Evolutionary conservation across 2,113 vertebrate species (phyloP).

Genomic region (Ivindomyrus marchei): DNA sequence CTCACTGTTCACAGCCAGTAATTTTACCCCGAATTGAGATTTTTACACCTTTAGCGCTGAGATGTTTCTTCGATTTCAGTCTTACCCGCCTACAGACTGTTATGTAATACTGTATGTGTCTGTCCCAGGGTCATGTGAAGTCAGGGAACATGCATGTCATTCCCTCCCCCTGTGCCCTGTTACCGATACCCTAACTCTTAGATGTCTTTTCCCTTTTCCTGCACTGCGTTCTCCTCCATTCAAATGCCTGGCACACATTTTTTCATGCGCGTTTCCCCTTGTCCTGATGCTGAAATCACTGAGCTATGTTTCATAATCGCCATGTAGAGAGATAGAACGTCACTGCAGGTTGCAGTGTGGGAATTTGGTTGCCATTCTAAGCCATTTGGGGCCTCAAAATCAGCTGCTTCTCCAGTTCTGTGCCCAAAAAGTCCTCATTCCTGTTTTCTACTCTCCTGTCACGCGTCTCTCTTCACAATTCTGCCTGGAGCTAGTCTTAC

Average conservation of each 20-base stretch:
- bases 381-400: not conserved
- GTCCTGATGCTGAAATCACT: not conserved
- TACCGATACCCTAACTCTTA: not conserved
- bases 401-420: not conserved
- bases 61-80: not conserved
- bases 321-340: not conserved
- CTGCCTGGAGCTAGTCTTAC: not conserved
- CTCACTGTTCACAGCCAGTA: not conserved
- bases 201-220: not conserved
- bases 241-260: not conserved
- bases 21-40: not conserved
- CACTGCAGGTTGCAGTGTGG: not conserved
- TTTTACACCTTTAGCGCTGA: not conserved
- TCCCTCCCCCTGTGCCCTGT: not conserved
- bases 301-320: not conserved
- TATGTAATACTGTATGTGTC: not conserved
- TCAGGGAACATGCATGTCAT: not conserved
- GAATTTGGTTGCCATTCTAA: not conserved
- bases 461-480: not conserved
- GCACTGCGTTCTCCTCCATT: not conserved
- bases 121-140: not conserved
- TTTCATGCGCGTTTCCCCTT: not conserved
- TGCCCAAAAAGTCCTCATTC: not conserved
- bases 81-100: not conserved
- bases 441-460: not conserved